A percentile compares a stretch with the other conserved stretches of the same genome.
These are phyloP conservation scores for Luidia sarsii DNA, from an alignment of 53 echinoderm and acorn worm species.

Conservation along the genomic window DNA sequence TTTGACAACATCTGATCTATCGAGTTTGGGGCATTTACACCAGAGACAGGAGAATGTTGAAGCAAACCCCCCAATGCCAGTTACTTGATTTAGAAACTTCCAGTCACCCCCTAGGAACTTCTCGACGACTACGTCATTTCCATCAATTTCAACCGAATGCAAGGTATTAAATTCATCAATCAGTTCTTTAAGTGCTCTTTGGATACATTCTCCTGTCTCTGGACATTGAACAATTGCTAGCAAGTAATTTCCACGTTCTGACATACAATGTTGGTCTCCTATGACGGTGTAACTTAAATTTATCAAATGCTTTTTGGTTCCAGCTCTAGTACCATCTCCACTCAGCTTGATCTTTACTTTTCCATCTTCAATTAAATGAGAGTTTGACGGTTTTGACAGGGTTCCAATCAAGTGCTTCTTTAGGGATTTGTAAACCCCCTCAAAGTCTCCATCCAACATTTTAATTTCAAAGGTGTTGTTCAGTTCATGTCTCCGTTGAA, in stretches of 20 bases:
- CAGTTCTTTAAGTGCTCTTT: slow-evolving; percentile 47
- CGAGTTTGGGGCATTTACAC: slow-evolving; percentile 64
- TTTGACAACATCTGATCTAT: slow-evolving; percentile 40
- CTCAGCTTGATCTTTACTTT: slow-evolving; percentile 60
- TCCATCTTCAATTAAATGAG: slow-evolving; percentile 47
- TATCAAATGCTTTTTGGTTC: slow-evolving; percentile 59
- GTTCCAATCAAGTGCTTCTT: slow-evolving; percentile 44
- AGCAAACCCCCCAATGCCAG: slow-evolving; percentile 69
- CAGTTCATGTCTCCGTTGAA: slow-evolving; percentile 10
- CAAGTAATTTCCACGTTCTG: slow-evolving; percentile 72
- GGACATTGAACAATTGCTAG: slow-evolving; percentile 62
- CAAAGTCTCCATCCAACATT: slow-evolving; percentile 24
- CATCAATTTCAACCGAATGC: slow-evolving; percentile 29
- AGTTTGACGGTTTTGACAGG: slow-evolving; percentile 44
- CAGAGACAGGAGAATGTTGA: slow-evolving; percentile 52
- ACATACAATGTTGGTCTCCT: slow-evolving; percentile 57
- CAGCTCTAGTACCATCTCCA: slow-evolving; percentile 74
- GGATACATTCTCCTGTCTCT: slow-evolving; percentile 65
- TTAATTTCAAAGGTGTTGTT: slow-evolving; percentile 5
- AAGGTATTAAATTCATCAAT: slow-evolving; percentile 67
- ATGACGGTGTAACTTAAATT: slow-evolving; percentile 68
- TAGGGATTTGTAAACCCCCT: not conserved
- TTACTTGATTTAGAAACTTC: slow-evolving; percentile 67
- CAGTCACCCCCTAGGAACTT: slow-evolving; percentile 64
- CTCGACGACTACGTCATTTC: slow-evolving; percentile 48